These are phyloP conservation scores for Scalopus aquaticus DNA, from an alignment of 2,113 vertebrate species.

Conservation along the genomic window DNA sequence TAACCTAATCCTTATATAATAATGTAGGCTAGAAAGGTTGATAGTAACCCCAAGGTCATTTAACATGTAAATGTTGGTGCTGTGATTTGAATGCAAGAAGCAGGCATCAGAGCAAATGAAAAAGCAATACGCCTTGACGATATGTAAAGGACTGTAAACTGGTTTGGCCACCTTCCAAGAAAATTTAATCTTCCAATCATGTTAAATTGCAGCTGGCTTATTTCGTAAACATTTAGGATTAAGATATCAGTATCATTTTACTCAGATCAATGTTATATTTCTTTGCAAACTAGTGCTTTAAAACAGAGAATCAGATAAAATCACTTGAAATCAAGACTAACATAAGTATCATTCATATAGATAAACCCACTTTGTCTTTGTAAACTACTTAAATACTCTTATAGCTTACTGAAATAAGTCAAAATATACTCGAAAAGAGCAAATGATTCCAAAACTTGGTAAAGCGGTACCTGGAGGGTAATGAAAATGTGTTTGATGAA, in stretches of 20 bases:
- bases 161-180: not conserved
- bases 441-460: conserved; percentile 5
- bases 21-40: not conserved
- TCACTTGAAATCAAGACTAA: not conserved
- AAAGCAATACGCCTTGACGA: not conserved
- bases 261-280: conserved; percentile 25
- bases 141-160: not conserved
- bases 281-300: not conserved
- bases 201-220: not conserved
- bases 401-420: not conserved
- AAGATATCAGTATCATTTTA: too few species aligned
- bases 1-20: not conserved
- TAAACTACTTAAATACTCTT: not conserved
- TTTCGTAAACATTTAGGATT: conserved; percentile 42
- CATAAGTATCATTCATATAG: not conserved
- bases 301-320: conserved; percentile 5
- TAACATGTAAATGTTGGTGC: not conserved
- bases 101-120: not conserved
- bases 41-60: not conserved
- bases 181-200: conserved; percentile 39
- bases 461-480: not conserved
- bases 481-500: not conserved
- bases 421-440: conserved; percentile 1
- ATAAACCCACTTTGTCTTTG: not conserved
- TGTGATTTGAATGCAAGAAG: not conserved